Evolutionary conservation across 2,113 vertebrate genomes (phyloP).

Genomic region (Sylvilagus bachmani): DNA sequence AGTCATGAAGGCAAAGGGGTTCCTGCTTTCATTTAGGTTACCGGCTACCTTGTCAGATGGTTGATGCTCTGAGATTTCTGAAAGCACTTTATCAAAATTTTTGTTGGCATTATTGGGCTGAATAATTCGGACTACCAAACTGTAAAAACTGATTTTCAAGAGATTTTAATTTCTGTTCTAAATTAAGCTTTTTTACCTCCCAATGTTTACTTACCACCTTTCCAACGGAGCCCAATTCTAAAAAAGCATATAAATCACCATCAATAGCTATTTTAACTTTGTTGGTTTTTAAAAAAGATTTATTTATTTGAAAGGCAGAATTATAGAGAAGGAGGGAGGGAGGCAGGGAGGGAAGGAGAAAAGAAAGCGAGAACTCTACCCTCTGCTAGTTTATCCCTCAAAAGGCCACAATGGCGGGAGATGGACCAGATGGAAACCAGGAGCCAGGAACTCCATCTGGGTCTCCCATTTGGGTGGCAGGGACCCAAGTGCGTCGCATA

Average conservation of each 20-base stretch:
- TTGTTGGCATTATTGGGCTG: background rate
- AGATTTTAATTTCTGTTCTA: conserved; percentile 40
- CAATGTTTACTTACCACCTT: conserved; percentile 6
- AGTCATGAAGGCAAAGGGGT: conserved; percentile 11
- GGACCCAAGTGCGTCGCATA: too few species aligned
- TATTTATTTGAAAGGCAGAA: too few species aligned
- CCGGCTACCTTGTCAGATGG: background rate
- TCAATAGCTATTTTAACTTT: conserved; percentile 17
- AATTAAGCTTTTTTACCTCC: background rate
- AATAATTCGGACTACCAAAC: background rate
- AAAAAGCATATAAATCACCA: background rate
- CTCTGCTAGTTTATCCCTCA: too few species aligned
- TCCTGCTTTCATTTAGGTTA: conserved; percentile 53
- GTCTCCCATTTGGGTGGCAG: too few species aligned
- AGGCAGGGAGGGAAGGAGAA: too few species aligned
- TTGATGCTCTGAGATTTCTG: conserved; percentile 13
- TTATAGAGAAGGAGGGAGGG: too few species aligned
- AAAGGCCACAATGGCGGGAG: too few species aligned
- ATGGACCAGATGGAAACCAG: too few species aligned
- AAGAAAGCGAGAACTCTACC: too few species aligned
- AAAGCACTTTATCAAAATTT: conserved; percentile 1
- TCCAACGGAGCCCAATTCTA: background rate
- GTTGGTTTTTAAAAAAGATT: background rate
- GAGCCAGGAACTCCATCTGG: too few species aligned
- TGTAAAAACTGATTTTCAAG: conserved; percentile 46